Percentiles rank a stretch among this genome's conserved stretches.
Evolutionary conservation across 2,888 invertebrate genomes (phyloP).

Genomic region (Ophonus ardosiacus): DNA sequence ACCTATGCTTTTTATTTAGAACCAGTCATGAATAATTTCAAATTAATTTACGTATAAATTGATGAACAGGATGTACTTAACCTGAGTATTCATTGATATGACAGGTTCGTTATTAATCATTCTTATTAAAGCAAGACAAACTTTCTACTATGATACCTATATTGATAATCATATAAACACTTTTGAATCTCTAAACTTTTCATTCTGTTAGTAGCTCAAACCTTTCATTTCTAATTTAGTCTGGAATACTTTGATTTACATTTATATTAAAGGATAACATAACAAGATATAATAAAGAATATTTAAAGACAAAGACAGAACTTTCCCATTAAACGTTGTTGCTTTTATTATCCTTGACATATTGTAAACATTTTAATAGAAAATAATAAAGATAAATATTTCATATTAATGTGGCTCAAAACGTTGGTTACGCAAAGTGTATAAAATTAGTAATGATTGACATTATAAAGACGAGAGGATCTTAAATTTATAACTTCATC

Average conservation of each 20-base stretch:
- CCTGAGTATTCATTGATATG: not conserved
- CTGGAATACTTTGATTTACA: not conserved
- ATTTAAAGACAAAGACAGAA: not conserved
- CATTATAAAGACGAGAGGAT: not conserved
- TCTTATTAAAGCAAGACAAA: not conserved
- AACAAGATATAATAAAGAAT: not conserved
- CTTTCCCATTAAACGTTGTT: not conserved
- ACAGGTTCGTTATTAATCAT: not conserved
- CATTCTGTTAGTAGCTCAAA: not conserved
- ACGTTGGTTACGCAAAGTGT: not conserved
- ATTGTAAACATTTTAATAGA: conserved; percentile 29
- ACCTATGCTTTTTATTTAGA: not conserved
- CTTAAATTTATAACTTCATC: not conserved
- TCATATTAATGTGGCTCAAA: not conserved
- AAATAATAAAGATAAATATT: conserved; percentile 4
- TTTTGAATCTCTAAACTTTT: not conserved
- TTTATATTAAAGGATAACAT: not conserved
- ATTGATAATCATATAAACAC: not conserved
- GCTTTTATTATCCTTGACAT: conserved; percentile 23
- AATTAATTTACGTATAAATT: not conserved
- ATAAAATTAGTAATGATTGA: conserved; percentile 2
- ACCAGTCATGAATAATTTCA: not conserved
- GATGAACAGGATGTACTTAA: not conserved
- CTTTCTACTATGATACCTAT: not conserved
- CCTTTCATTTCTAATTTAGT: not conserved